phyloP scores from a whole-genome alignment of 2,888 invertebrate genomes.

The Habroteleia sp. region DNA sequence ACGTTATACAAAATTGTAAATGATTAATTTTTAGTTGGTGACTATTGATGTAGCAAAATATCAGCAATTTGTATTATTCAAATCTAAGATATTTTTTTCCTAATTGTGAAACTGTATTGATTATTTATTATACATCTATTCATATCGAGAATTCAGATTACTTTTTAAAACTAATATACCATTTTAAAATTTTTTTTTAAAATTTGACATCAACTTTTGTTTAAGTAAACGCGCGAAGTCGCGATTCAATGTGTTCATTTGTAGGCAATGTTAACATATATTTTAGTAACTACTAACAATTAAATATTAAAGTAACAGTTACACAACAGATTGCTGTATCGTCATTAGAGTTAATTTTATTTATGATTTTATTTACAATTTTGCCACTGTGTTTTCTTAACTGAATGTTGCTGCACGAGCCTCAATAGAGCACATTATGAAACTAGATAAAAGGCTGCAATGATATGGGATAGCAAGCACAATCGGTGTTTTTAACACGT shows the following conservation, averaged over 20 bases:
- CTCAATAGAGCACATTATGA: constrained; percentile 42
- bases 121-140: too few species aligned
- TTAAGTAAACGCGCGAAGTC: background rate
- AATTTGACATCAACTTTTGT: background rate
- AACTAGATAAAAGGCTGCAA: constrained; percentile 40
- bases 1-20: too few species aligned
- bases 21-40: too few species aligned
- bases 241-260: constrained; percentile 33
- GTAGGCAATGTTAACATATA: constrained; percentile 52
- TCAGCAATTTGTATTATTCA: too few species aligned
- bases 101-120: too few species aligned
- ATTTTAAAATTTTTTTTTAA: too few species aligned
- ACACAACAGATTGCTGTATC: constrained; percentile 50
- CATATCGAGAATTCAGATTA: too few species aligned
- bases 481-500: constrained; percentile 50
- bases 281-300: constrained; percentile 43
- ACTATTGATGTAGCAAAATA: too few species aligned
- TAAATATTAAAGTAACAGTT: constrained; percentile 18
- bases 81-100: too few species aligned
- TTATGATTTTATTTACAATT: background rate
- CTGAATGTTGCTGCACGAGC: constrained; percentile 38
- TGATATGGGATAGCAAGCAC: constrained; percentile 63
- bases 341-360: constrained; percentile 19
- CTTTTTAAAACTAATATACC: too few species aligned
- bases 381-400: constrained; percentile 9